Conservation (phyloP, 2,888 invertebrate genomes). For the Tetropium fuscum region DNA sequence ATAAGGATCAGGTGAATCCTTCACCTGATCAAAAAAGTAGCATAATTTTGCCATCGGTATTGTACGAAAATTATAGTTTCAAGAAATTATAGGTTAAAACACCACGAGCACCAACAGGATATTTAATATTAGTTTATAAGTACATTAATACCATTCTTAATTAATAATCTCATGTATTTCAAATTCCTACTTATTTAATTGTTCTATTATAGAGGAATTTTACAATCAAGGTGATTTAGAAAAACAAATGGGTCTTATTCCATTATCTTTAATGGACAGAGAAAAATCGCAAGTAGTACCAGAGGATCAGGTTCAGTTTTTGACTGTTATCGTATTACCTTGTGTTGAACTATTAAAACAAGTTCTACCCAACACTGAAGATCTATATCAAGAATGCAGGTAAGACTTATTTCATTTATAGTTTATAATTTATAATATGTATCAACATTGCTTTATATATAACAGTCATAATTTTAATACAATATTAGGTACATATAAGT, state of each 20-base stretch:
- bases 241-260: constrained; percentile 70
- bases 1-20: too few relatives aligned
- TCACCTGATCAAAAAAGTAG: too few relatives aligned
- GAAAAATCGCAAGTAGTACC: constrained; percentile 70
- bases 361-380: constrained; percentile 69
- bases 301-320: constrained; percentile 74
- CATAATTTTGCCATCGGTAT: too few relatives aligned
- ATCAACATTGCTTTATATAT: background rate
- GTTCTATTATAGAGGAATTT: constrained; percentile 58
- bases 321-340: constrained; percentile 72
- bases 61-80: too few relatives aligned
- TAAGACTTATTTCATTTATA: too few relatives aligned
- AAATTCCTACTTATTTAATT: background rate
- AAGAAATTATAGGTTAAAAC: too few relatives aligned
- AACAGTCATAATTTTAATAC: background rate
- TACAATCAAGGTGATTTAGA: constrained; percentile 72
- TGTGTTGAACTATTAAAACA: constrained; percentile 69
- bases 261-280: constrained; percentile 75
- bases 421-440: constrained; percentile 1
- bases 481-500: too few relatives aligned
- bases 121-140: constrained; percentile 5
- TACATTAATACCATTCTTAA: background rate
- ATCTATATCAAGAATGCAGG: constrained; percentile 69
- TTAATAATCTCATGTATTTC: background rate
- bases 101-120: too few relatives aligned